A percentile compares a stretch with the other conserved stretches of the same genome.
Evolutionary conservation across 2,113 vertebrate genomes (phyloP).

Genomic region (Puffinus mauretanicus): DNA sequence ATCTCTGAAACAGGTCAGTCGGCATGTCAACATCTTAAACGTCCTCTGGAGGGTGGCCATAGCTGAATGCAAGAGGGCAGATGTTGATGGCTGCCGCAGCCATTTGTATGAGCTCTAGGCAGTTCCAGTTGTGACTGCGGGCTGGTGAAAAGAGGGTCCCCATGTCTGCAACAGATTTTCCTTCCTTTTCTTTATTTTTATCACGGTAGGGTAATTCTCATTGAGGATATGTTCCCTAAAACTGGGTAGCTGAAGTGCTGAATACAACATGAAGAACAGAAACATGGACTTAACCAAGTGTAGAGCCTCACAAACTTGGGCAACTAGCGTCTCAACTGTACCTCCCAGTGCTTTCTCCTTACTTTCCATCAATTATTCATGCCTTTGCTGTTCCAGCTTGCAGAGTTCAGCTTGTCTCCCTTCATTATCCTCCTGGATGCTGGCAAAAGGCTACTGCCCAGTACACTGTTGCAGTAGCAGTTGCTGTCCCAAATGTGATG

Average conservation of each 20-base stretch:
- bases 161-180: neutral
- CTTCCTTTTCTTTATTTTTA: neutral
- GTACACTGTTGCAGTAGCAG: neutral
- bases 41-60: neutral
- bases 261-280: neutral
- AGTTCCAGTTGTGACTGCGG: neutral
- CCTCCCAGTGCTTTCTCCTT: neutral
- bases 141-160: neutral
- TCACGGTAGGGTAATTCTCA: rapidly evolving
- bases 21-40: neutral
- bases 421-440: neutral
- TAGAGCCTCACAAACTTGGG: neutral
- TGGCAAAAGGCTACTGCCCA: neutral
- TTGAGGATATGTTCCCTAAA: neutral
- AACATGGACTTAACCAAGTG: neutral
- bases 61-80: neutral
- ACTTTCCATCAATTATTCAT: neutral
- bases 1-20: neutral
- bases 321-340: neutral
- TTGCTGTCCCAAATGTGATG: neutral
- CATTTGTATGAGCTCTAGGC: neutral
- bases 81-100: neutral
- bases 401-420: neutral
- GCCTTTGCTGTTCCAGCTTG: neutral
- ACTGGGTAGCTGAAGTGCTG: neutral